Evolutionary conservation across 1,140 invertebrate genomes (phyloP).

Genomic region (Yoshiicerus persimilis): DNA sequence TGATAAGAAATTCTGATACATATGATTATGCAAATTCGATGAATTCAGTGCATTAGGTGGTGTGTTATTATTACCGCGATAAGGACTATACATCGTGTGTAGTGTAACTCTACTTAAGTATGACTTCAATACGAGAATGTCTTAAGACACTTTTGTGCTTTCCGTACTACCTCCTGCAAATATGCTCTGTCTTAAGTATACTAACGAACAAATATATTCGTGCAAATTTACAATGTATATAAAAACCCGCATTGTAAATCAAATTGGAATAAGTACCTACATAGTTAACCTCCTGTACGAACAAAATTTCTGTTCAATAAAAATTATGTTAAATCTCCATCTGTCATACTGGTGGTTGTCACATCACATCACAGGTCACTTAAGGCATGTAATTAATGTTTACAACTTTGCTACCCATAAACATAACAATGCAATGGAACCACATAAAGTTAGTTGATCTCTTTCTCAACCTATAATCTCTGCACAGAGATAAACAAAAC

Average conservation of each 20-base stretch:
- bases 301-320: background rate
- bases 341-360: background rate
- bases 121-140: background rate
- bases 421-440: background rate
- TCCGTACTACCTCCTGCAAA: too few species aligned
- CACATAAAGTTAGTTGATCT: background rate
- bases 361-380: background rate
- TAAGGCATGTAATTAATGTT: background rate
- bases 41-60: background rate
- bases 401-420: background rate
- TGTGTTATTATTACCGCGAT: background rate
- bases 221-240: too few species aligned
- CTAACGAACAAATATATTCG: background rate
- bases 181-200: too few species aligned
- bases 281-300: background rate
- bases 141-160: too few species aligned
- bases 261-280: background rate
- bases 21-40: constrained; percentile 6
- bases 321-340: background rate
- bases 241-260: background rate
- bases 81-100: background rate
- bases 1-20: constrained; percentile 9
- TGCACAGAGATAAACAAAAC: background rate
- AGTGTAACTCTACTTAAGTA: background rate
- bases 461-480: background rate